phyloP scores from a whole-genome alignment of 2,888 invertebrate genomes.

The Drosophila dives region DNA sequence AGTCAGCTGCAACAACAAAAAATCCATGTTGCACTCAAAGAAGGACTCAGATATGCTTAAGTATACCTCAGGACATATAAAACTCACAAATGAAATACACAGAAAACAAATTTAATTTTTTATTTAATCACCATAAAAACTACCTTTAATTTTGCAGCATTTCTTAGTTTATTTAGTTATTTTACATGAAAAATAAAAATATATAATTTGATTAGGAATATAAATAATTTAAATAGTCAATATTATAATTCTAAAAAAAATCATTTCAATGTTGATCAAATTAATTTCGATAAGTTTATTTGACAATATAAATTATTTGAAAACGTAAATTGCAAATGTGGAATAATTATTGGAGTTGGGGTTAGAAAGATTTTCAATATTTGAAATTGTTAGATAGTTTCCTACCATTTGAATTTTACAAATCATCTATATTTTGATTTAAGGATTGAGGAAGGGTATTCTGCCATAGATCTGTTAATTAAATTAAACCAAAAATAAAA shows the following conservation, averaged over 20 bases:
- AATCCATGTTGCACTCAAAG: slow-evolving; percentile 14
- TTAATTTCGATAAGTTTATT: neutral
- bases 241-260: neutral
- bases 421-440: neutral
- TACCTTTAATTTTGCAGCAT: too few relatives aligned
- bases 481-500: neutral
- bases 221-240: neutral
- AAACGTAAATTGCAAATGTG: too few relatives aligned
- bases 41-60: slow-evolving; percentile 6
- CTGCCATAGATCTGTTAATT: neutral
- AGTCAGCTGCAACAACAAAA: slow-evolving; percentile 9
- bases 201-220: neutral
- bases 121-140: neutral
- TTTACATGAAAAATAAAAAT: neutral
- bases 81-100: neutral
- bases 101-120: neutral
- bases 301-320: too few relatives aligned
- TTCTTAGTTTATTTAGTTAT: too few relatives aligned
- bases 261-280: neutral
- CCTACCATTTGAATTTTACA: too few relatives aligned
- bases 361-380: too few relatives aligned
- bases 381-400: too few relatives aligned
- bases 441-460: neutral
- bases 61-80: neutral
- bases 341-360: too few relatives aligned